A percentile compares a stretch with the other conserved stretches of the same genome.
These are phyloP conservation scores for Cathartes aura DNA, from an alignment of 2,113 vertebrate genomes.

Conservation along the genomic window DNA sequence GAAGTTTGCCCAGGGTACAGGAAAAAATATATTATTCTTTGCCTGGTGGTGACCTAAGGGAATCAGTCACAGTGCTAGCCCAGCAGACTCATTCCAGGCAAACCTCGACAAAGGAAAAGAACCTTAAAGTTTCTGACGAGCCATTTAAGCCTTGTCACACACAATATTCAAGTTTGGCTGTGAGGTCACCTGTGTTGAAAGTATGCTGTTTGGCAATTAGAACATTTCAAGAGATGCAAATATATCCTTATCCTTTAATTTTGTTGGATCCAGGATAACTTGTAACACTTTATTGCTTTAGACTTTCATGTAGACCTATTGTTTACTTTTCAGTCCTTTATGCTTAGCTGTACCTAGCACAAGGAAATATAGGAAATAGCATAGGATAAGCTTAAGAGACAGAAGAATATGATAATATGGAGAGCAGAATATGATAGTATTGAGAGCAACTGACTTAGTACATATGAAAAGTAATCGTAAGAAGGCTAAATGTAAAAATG, in stretches of 20 bases:
- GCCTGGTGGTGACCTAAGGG: background rate
- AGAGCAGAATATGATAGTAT: background rate
- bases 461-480: background rate
- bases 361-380: background rate
- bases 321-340: background rate
- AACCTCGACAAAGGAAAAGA: background rate
- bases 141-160: background rate
- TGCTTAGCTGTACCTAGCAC: background rate
- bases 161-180: background rate
- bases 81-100: background rate
- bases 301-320: background rate
- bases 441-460: background rate
- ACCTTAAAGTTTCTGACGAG: background rate
- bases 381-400: background rate
- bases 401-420: background rate
- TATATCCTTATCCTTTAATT: background rate
- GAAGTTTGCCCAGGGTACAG: background rate
- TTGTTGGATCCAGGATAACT: background rate
- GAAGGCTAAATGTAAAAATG: background rate
- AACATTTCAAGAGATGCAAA: background rate
- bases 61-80: background rate
- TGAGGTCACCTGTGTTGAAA: background rate
- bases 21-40: background rate
- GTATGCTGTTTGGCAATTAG: background rate
- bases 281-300: background rate